phyloP scores from a whole-genome alignment of 2,888 invertebrate genomes.

The Himalopsyche kuldschensis region DNA sequence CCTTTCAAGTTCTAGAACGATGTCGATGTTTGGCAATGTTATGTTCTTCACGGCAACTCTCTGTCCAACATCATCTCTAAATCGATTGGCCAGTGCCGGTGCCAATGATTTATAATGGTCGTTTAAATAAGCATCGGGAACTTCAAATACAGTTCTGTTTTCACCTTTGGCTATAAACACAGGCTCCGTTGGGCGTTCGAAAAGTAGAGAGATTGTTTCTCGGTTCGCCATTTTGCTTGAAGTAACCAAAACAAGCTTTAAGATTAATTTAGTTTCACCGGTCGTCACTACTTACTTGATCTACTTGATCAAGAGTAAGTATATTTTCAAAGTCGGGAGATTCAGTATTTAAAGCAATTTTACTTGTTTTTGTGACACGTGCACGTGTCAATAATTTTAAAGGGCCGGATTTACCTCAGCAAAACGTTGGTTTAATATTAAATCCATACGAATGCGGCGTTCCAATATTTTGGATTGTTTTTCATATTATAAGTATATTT shows the following conservation, averaged over 20 bases:
- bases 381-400: not conserved
- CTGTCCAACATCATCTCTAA: conserved; percentile 57
- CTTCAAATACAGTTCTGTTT: conserved; percentile 55
- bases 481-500: too few species aligned
- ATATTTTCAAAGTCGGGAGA: not conserved
- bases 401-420: too few species aligned
- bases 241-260: not conserved
- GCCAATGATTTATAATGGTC: conserved; percentile 50
- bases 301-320: not conserved
- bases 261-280: not conserved
- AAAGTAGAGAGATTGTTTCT: conserved; percentile 57
- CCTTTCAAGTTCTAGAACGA: conserved; percentile 64
- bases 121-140: conserved; percentile 54
- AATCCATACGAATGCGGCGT: too few species aligned
- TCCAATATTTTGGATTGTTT: too few species aligned
- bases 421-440: too few species aligned
- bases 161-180: conserved; percentile 66
- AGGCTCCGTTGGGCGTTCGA: conserved; percentile 68
- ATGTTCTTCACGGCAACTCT: conserved; percentile 63
- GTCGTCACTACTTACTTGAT: not conserved
- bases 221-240: conserved; percentile 40
- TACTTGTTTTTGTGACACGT: not conserved
- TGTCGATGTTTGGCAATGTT: conserved; percentile 64
- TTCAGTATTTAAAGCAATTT: not conserved
- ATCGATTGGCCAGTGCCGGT: conserved; percentile 57